Percentiles rank a stretch among this genome's conserved stretches.
These are phyloP conservation scores for Odontothrips loti DNA, from an alignment of 2,888 invertebrate genomes.

Conservation along the genomic window DNA sequence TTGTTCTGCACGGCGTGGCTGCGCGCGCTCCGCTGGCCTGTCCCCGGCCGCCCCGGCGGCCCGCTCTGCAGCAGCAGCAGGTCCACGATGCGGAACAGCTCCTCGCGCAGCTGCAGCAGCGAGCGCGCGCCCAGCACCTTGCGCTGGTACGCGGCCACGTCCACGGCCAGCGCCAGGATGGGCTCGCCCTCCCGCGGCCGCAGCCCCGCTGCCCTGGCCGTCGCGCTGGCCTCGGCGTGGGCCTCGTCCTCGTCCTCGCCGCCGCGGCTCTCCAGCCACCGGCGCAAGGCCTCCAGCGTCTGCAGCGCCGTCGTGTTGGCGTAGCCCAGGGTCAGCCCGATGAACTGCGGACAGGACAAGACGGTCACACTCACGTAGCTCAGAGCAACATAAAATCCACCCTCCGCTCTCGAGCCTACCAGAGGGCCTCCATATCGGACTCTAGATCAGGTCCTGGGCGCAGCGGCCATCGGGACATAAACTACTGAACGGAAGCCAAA, in stretches of 20 bases:
- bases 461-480: no score
- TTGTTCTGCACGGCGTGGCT: slow-evolving; percentile 8
- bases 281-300: background rate
- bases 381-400: no score
- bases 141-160: slow-evolving; percentile 22
- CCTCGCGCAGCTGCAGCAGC: slow-evolving; percentile 10
- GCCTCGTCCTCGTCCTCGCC: background rate
- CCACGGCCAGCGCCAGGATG: slow-evolving; percentile 14
- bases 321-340: slow-evolving; percentile 5
- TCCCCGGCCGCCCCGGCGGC: no score
- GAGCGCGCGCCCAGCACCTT: slow-evolving; percentile 17
- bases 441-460: no score
- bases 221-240: background rate
- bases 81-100: slow-evolving; percentile 18
- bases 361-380: background rate
- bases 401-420: no score
- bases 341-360: background rate
- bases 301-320: slow-evolving; percentile 16
- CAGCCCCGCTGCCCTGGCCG: background rate
- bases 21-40: no score
- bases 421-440: no score
- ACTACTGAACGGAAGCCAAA: no score
- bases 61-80: background rate
- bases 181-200: slow-evolving; percentile 15
- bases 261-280: background rate